These are phyloP conservation scores for Bothrops jararaca DNA, from an alignment of 2,113 vertebrate genomes.

Conservation along the genomic window DNA sequence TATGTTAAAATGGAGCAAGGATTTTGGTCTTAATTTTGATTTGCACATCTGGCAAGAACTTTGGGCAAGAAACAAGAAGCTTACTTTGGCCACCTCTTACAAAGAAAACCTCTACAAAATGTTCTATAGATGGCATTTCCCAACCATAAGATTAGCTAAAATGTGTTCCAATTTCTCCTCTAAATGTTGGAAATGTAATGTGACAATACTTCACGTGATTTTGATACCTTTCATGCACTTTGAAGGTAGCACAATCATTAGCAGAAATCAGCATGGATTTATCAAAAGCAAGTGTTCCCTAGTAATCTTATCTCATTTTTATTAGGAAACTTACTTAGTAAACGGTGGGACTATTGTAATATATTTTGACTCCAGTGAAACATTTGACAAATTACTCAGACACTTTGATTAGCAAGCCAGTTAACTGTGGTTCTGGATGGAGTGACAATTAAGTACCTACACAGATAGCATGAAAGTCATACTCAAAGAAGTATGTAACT, in stretches of 20 bases:
- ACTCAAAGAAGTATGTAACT: background rate
- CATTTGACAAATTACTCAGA: background rate
- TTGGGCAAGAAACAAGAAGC: too few relatives aligned
- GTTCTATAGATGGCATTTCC: too few relatives aligned
- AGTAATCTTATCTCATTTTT: background rate
- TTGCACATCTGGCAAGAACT: too few relatives aligned
- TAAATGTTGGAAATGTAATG: too few relatives aligned
- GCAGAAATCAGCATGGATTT: background rate
- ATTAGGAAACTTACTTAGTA: background rate
- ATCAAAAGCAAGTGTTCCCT: background rate
- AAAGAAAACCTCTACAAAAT: too few relatives aligned
- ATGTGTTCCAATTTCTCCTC: too few relatives aligned
- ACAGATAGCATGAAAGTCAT: background rate
- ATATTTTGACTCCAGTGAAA: background rate
- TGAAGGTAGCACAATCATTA: background rate
- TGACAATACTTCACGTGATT: too few relatives aligned
- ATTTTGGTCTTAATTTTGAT: too few relatives aligned
- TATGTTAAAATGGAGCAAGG: too few relatives aligned
- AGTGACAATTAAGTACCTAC: background rate
- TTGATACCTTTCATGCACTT: background rate
- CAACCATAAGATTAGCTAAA: too few relatives aligned
- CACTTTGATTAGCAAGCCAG: background rate
- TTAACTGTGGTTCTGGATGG: background rate
- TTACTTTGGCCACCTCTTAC: too few relatives aligned
- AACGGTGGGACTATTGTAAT: background rate